Conservation (phyloP, 2,888 invertebrate species). For the Ypsolopha sequella region DNA sequence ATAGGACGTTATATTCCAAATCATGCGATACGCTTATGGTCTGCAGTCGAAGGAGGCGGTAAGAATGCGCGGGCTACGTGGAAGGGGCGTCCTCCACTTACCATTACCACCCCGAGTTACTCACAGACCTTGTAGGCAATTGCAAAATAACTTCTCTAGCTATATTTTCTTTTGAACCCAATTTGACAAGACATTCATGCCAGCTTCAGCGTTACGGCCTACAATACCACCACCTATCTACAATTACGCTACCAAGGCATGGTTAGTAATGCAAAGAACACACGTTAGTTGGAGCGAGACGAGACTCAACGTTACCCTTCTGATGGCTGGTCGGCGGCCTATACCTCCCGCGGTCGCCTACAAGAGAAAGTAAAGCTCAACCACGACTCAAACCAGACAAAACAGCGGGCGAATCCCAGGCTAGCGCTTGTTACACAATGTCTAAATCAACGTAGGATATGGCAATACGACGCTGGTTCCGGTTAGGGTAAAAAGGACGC, state of each 20-base stretch:
- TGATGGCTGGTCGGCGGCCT: constrained; percentile 59
- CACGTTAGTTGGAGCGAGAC: constrained; percentile 34
- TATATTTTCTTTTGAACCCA: background rate
- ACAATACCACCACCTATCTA: constrained; percentile 15
- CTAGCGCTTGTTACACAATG: too few species aligned
- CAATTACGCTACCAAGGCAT: constrained; percentile 13
- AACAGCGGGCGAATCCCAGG: background rate
- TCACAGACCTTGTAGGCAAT: background rate
- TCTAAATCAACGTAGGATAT: too few species aligned
- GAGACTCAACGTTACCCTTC: constrained; percentile 58
- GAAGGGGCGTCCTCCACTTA: too few species aligned
- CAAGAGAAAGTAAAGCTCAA: constrained; percentile 64
- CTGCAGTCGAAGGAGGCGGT: too few species aligned
- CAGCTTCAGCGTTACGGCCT: constrained; percentile 26
- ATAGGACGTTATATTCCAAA: too few species aligned
- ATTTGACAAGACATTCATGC: constrained; percentile 15
- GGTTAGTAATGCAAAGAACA: constrained; percentile 44
- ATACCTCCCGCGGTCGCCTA: constrained; percentile 56
- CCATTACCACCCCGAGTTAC: too few species aligned
- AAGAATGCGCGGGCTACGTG: too few species aligned
- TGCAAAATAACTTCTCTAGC: constrained; percentile 8
- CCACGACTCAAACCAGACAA: constrained; percentile 28
- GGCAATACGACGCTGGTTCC: too few species aligned
- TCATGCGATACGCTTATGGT: too few species aligned
- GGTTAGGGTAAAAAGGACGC: too few species aligned